phyloP scores from a whole-genome alignment of 2,797 vertebrate genomes.

The Eupleurogrammus muticus region DNA sequence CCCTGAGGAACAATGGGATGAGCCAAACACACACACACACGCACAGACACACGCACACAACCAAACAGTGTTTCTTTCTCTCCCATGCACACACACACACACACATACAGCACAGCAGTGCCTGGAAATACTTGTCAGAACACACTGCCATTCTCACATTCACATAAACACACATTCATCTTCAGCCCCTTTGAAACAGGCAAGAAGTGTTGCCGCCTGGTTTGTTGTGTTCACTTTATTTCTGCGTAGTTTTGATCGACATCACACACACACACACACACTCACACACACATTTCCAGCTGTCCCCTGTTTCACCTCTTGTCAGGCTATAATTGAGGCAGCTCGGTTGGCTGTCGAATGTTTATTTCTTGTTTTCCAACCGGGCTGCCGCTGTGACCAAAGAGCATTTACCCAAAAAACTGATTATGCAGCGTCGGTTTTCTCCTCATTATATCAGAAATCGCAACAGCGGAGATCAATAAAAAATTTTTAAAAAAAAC shows the following conservation, averaged over 20 bases:
- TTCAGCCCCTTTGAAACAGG: slow-evolving; percentile 16
- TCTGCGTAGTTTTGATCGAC: slow-evolving; percentile 48
- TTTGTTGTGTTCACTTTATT: slow-evolving; percentile 39
- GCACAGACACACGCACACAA: slow-evolving; percentile 35
- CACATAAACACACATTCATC: slow-evolving; percentile 39
- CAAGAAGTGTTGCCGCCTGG: slow-evolving; percentile 18
- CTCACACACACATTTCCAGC: slow-evolving; percentile 4
- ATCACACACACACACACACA: not conserved
- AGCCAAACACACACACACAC: slow-evolving; percentile 51
- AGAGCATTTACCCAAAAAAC: slow-evolving; percentile 31
- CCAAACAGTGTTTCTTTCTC: slow-evolving; percentile 15
- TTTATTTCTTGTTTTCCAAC: slow-evolving; percentile 20
- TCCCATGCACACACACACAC: slow-evolving; percentile 1
- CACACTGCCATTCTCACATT: slow-evolving; percentile 31
- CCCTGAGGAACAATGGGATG: slow-evolving; percentile 72
- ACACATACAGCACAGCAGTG: slow-evolving; percentile 28
- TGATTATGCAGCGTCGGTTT: slow-evolving; percentile 34
- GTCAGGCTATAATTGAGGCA: slow-evolving; percentile 24
- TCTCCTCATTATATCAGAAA: slow-evolving; percentile 33
- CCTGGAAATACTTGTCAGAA: slow-evolving; percentile 32
- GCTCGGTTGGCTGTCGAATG: slow-evolving; percentile 14
- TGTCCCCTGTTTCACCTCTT: slow-evolving; percentile 47
- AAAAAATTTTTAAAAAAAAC: slow-evolving; percentile 16
- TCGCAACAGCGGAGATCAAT: slow-evolving; percentile 47
- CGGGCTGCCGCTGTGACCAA: slow-evolving; percentile 6